Conservation (phyloP, 2,113 vertebrate species). For the Taxidea taxus region DNA sequence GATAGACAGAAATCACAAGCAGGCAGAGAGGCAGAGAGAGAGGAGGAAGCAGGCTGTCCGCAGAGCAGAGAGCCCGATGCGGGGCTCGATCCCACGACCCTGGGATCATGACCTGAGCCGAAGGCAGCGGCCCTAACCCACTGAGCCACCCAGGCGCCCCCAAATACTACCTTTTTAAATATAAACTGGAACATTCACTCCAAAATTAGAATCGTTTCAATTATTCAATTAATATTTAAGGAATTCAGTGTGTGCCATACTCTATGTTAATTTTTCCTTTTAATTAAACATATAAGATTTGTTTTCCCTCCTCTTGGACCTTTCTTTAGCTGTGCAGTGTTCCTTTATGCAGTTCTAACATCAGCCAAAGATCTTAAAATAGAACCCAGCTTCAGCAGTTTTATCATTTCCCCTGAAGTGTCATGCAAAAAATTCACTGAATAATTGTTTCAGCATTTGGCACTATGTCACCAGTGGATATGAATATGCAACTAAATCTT, state of each 20-base stretch:
- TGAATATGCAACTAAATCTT: constrained; percentile 59
- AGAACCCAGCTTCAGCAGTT: constrained; percentile 48
- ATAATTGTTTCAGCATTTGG: constrained; percentile 50
- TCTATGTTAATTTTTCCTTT: background rate
- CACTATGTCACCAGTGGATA: constrained; percentile 34
- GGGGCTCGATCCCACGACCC: too few relatives aligned
- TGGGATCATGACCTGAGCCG: too few relatives aligned
- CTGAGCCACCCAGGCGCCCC: too few relatives aligned
- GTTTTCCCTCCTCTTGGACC: background rate
- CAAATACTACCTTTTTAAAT: background rate
- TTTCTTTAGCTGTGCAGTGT: background rate
- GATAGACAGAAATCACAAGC: too few relatives aligned
- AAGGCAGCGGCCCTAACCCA: too few relatives aligned
- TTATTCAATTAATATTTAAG: background rate
- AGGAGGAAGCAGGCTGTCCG: too few relatives aligned
- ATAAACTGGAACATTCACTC: background rate
- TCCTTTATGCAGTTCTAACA: background rate
- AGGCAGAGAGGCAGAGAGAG: too few relatives aligned
- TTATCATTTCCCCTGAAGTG: constrained; percentile 41
- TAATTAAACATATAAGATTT: background rate
- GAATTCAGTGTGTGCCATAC: background rate
- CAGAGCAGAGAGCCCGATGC: too few relatives aligned
- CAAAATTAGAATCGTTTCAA: background rate
- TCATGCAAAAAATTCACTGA: constrained; percentile 29
- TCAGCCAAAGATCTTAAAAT: constrained; percentile 57